Evolutionary conservation across 1,140 invertebrate species (phyloP).

Genomic region (Hormaphis cornu): DNA sequence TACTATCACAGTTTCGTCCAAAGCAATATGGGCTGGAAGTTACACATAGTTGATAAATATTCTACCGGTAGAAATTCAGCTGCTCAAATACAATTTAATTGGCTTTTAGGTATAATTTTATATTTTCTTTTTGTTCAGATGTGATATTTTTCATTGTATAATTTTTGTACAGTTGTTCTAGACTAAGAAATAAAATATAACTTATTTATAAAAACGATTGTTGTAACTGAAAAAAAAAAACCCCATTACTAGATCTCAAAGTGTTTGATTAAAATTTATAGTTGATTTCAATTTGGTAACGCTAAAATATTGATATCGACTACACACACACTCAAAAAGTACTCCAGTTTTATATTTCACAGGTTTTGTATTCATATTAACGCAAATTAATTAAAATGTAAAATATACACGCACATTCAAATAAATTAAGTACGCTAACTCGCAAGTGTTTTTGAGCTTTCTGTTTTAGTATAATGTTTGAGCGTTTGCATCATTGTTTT

Average conservation of each 20-base stretch:
- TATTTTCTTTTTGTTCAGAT: neutral
- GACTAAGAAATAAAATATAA: constrained; percentile 2
- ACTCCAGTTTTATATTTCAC: too few relatives aligned
- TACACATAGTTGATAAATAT: constrained; percentile 69
- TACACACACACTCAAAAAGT: too few relatives aligned
- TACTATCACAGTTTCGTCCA: constrained; percentile 92
- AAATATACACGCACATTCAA: too few relatives aligned
- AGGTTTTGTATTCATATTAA: too few relatives aligned
- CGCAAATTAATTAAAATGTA: too few relatives aligned
- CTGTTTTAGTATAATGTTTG: too few relatives aligned
- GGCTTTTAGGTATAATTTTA: neutral
- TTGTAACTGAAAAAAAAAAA: neutral
- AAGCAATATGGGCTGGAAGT: constrained; percentile 83
- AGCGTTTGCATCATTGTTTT: too few relatives aligned
- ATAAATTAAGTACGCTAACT: too few relatives aligned
- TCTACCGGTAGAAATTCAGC: constrained; percentile 18
- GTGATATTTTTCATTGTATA: constrained; percentile 8
- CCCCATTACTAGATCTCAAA: neutral
- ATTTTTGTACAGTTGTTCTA: neutral
- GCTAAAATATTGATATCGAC: too few relatives aligned
- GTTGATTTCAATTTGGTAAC: too few relatives aligned
- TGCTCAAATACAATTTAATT: constrained; percentile 21
- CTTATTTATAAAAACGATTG: neutral
- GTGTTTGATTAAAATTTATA: neutral
- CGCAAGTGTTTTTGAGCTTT: too few relatives aligned